Evolutionary conservation across 2,888 invertebrate species (phyloP), one percentile per base, ranked within the genome.

Genomic region (Ferdinandea cuprea): DNA sequence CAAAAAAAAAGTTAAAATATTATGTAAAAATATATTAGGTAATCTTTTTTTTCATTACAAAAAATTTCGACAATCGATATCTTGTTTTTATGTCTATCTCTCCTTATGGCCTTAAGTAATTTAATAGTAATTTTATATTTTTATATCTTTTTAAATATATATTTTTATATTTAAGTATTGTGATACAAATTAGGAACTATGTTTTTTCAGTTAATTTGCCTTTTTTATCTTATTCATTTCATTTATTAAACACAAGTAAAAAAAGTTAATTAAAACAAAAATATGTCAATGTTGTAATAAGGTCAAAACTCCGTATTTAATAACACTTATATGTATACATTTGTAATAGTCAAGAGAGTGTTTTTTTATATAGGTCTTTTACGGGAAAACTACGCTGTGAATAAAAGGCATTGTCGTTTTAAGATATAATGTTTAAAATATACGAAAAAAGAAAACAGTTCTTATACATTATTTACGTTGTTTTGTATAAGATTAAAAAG

Each of bases 111-210:
- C 58, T 71, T 59, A 74, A 54, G 59, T 52, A 42, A n/a, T n/a
- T n/a, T n/a, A n/a, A 56, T 74, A 73, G 37, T 56, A 63, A 56
- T 58, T 73, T 56, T 71, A n/a, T 9, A 15, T 59, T 61, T 40
- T 19, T 59, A 81, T 74, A 74, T 80, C 58, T 44, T 69, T 73
- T 74, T 68, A 73, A 68, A 61, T 71, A 66, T 69, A 69, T 80
- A 63, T 58, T 50, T 76, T 44, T 56, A 69, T 58, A 58, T 63
- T 58, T 77, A 63, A 68, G 66, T 78, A 78, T 83, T 78, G 78
- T 78, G 78, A 83, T 83, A 83, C 83, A 84, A 84, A 79, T 79
- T 79, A 84, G 78, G 78, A 84, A 79, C 79, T 79, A 79, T 84
- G 74, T 74, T 84, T n/a, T n/a, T 84, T 72, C 73, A 78, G 61